A percentile compares a stretch with the other conserved stretches of the same genome.
Evolutionary conservation across 2,888 invertebrate genomes (phyloP).

Genomic region (Dolomedes plantarius): DNA sequence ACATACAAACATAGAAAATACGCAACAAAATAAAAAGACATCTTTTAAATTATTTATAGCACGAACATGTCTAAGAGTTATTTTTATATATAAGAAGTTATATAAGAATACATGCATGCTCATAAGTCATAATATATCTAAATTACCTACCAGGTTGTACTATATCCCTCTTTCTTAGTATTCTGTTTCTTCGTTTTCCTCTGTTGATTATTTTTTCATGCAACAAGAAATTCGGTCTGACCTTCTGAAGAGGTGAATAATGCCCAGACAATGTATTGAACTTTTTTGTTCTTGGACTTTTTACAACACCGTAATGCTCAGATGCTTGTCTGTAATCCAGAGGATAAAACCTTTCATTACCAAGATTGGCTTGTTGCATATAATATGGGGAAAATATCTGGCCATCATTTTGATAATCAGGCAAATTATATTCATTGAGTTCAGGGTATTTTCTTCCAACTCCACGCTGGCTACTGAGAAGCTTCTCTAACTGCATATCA

Average conservation of each 20-base stretch:
- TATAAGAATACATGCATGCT: too few species aligned
- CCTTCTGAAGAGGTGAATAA: slow-evolving; percentile 17
- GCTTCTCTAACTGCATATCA: slow-evolving; percentile 53
- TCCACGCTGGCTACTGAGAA: slow-evolving; percentile 33
- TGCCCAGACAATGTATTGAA: slow-evolving; percentile 29
- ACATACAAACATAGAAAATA: too few species aligned
- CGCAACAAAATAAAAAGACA: too few species aligned
- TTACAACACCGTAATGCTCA: slow-evolving; percentile 31
- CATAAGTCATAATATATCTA: too few species aligned
- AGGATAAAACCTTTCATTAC: slow-evolving; percentile 45
- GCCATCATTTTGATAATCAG: slow-evolving; percentile 51
- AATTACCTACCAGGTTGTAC: background rate
- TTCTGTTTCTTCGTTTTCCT: slow-evolving; percentile 13
- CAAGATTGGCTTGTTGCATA: slow-evolving; percentile 49
- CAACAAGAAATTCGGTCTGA: slow-evolving; percentile 6
- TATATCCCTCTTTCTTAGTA: background rate
- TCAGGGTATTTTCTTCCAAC: slow-evolving; percentile 51
- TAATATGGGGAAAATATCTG: slow-evolving; percentile 52
- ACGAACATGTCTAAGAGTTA: too few species aligned
- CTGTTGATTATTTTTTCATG: slow-evolving; percentile 12
- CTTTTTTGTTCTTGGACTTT: slow-evolving; percentile 46
- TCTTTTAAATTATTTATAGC: too few species aligned
- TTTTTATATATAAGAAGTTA: too few species aligned
- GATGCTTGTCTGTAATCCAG: slow-evolving; percentile 44
- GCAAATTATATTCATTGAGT: slow-evolving; percentile 42